Percentiles rank a stretch among this genome's conserved stretches.
These are phyloP conservation scores for Microplitis deprimator DNA, from an alignment of 2,888 invertebrate genomes.

Conservation along the genomic window DNA sequence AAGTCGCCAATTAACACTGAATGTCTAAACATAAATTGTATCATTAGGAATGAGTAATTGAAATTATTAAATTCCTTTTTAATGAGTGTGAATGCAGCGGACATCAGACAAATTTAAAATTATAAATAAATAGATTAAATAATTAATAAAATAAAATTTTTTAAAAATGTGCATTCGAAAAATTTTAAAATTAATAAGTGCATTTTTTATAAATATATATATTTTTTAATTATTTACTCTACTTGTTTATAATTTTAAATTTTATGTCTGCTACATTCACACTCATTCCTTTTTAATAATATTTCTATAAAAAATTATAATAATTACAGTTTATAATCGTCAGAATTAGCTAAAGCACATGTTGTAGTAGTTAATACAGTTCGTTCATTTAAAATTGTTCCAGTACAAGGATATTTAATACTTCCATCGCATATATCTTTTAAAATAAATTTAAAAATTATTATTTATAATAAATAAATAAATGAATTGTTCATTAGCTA, in stretches of 20 bases:
- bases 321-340: conserved; percentile 83
- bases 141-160: no score
- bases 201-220: no score
- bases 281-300: neutral
- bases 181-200: no score
- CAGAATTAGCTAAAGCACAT: conserved; percentile 84
- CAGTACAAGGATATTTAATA: conserved; percentile 83
- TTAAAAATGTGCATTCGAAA: no score
- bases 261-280: no score
- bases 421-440: conserved; percentile 79
- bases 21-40: conserved; percentile 72
- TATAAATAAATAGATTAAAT: no score
- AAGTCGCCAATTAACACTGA: conserved; percentile 84
- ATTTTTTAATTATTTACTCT: no score
- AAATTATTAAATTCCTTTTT: neutral
- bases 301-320: conserved; percentile 14
- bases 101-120: no score
- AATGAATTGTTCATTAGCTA: no score
- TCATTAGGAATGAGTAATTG: conserved; percentile 19
- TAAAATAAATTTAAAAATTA: conserved; percentile 52
- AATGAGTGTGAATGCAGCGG: no score
- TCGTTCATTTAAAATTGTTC: conserved; percentile 78
- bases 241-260: no score
- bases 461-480: no score
- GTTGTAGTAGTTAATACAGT: conserved; percentile 84